A percentile compares a stretch with the other conserved stretches of the same genome.
Conservation (phyloP, 2,113 vertebrate genomes). For the Cyanoliseus patagonus region DNA sequence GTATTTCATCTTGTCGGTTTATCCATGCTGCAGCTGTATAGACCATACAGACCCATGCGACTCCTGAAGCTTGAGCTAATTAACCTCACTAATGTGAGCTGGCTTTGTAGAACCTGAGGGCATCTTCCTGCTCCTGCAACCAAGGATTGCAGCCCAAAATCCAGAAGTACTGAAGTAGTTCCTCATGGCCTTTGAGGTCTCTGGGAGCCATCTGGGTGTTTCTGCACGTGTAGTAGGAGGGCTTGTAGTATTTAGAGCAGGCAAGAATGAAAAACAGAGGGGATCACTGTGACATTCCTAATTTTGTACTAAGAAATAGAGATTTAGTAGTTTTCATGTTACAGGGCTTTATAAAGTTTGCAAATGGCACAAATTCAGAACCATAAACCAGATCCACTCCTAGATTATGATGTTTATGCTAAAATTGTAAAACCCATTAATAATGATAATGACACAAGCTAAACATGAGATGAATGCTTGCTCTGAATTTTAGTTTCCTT, state of each 20-base stretch:
- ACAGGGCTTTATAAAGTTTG: neutral
- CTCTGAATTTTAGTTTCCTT: neutral
- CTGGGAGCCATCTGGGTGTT: neutral
- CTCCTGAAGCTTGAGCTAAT: neutral
- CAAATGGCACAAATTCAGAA: neutral
- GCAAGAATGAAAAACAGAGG: neutral
- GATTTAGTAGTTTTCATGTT: neutral
- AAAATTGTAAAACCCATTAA: neutral
- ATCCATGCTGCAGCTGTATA: neutral
- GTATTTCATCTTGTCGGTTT: neutral
- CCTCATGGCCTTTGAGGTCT: too few species aligned
- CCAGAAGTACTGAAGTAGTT: neutral
- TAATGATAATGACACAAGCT: neutral
- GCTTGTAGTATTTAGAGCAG: neutral
- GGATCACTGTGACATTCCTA: neutral
- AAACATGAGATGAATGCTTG: neutral
- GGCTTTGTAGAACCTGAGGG: neutral
- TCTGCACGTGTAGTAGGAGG: accelerated
- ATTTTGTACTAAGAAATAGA: neutral
- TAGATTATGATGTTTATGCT: neutral
- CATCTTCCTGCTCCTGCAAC: neutral
- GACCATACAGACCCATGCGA: neutral
- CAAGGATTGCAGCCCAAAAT: neutral
- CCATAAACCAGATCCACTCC: neutral
- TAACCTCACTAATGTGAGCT: neutral